A percentile compares a stretch with the other conserved stretches of the same genome.
Conservation (phyloP, 2,888 invertebrate species). For the Lysandra coridon region DNA sequence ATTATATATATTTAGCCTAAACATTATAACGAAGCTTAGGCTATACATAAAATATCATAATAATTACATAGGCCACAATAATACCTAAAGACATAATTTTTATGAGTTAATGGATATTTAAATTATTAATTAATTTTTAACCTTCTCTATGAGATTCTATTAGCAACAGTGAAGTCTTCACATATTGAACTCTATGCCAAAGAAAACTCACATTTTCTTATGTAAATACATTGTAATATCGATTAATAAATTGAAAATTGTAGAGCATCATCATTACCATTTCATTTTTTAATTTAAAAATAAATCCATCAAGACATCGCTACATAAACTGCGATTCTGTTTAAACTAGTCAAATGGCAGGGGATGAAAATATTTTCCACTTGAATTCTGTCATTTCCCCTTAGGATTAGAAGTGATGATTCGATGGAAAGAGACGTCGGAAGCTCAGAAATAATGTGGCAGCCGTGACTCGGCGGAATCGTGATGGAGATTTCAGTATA, state of each 20-base stretch:
- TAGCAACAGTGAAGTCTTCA: too few species aligned
- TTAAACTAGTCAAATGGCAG: constrained; percentile 30
- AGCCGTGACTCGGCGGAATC: constrained; percentile 53
- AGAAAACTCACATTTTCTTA: neutral
- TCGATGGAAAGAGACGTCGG: constrained; percentile 48
- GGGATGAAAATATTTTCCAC: constrained; percentile 46
- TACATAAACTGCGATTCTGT: constrained; percentile 26
- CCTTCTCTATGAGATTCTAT: too few species aligned
- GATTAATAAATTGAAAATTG: constrained; percentile 5
- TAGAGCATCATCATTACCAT: neutral
- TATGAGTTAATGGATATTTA: too few species aligned
- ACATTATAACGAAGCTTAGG: too few species aligned
- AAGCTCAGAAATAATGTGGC: constrained; percentile 60
- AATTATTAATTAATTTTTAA: too few species aligned
- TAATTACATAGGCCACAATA: neutral
- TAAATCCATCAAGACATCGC: constrained; percentile 16
- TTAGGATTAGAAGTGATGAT: constrained; percentile 43
- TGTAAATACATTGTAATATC: neutral
- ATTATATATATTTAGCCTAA: too few species aligned
- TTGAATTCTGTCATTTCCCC: constrained; percentile 47
- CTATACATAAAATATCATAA: too few species aligned
- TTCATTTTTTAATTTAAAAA: constrained; percentile 6
- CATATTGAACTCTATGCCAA: neutral
- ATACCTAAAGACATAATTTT: neutral
- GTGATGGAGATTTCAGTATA: constrained; percentile 55